Percentiles rank a stretch among this genome's conserved stretches.
These are phyloP conservation scores for Clarias pachynema DNA, from an alignment of 2,797 vertebrate genomes.

Conservation along the genomic window DNA sequence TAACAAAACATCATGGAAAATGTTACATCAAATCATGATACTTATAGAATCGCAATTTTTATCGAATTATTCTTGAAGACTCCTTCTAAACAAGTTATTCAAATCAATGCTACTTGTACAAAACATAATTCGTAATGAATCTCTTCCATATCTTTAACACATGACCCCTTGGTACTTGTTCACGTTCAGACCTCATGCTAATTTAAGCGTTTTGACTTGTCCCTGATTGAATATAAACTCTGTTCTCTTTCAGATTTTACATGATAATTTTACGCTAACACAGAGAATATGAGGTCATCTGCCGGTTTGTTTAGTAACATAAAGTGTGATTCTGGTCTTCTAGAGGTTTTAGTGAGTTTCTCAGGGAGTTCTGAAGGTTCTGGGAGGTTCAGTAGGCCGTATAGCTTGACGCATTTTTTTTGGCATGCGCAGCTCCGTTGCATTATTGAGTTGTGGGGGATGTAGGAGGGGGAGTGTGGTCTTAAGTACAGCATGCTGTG, in stretches of 20 bases:
- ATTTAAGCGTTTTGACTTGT: background rate
- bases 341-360: background rate
- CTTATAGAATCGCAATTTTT: too few species aligned
- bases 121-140: background rate
- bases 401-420: background rate
- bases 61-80: background rate
- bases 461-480: slow-evolving; percentile 26
- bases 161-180: background rate
- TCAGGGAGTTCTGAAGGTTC: slow-evolving; percentile 29
- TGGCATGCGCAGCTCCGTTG: slow-evolving; percentile 17
- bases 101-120: background rate
- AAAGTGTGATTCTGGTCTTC: background rate
- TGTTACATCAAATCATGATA: too few species aligned
- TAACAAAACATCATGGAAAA: too few species aligned
- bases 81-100: background rate
- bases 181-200: background rate
- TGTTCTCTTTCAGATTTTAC: slow-evolving; percentile 25
- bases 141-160: background rate
- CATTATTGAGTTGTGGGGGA: slow-evolving; percentile 36
- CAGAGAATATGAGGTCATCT: slow-evolving; percentile 42
- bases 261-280: slow-evolving; percentile 30
- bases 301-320: slow-evolving; percentile 2
- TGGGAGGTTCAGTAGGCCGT: background rate
- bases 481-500: slow-evolving; percentile 38
- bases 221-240: background rate